Evolutionary conservation across 2,888 invertebrate genomes (phyloP).

Genomic region (Crossocerus cetratus): DNA sequence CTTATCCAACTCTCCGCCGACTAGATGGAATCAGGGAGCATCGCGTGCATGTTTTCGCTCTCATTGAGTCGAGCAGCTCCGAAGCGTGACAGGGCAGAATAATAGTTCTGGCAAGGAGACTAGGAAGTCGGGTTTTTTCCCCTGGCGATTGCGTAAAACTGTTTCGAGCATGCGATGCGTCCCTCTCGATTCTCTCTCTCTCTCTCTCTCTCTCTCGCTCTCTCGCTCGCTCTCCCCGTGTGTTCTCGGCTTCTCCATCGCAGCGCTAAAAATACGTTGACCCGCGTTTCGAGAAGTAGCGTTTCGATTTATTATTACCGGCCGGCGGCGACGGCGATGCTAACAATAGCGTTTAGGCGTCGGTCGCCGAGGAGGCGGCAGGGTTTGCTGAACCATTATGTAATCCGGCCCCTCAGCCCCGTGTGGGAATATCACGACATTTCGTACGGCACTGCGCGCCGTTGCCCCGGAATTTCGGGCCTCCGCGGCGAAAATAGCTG

Average conservation of each 20-base stretch:
- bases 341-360: constrained; percentile 69
- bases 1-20: too few relatives aligned
- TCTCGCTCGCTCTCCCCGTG: neutral
- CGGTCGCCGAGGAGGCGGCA: constrained; percentile 52
- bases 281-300: constrained; percentile 72
- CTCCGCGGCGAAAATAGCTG: constrained; percentile 39
- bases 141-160: constrained; percentile 8
- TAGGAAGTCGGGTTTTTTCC: constrained; percentile 1
- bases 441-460: constrained; percentile 19
- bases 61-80: too few relatives aligned
- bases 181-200: constrained; percentile 3
- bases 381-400: constrained; percentile 74
- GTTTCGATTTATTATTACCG: constrained; percentile 74
- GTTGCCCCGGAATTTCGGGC: constrained; percentile 20
- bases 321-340: constrained; percentile 56
- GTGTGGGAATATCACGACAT: constrained; percentile 20
- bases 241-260: constrained; percentile 18
- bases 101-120: neutral
- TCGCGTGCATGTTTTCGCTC: too few relatives aligned
- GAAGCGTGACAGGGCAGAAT: neutral
- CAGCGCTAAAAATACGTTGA: constrained; percentile 72
- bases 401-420: constrained; percentile 44
- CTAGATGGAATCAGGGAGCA: too few relatives aligned
- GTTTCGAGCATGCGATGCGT: constrained; percentile 5
- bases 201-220: constrained; percentile 14